phyloP scores from a whole-genome alignment of 2,888 invertebrate genomes.

The Epinotia bilunana region DNA sequence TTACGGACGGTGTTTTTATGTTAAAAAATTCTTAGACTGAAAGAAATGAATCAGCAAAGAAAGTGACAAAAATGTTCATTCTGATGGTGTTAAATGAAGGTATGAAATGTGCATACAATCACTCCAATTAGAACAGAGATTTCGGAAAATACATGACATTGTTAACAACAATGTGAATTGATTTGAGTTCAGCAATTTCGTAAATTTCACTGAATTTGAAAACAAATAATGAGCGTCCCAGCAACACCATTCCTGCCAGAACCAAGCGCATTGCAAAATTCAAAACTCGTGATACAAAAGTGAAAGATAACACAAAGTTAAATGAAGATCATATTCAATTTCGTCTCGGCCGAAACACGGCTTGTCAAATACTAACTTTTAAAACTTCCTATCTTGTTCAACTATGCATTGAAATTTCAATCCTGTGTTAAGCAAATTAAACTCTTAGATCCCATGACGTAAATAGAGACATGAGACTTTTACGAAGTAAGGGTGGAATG shows the following conservation, averaged over 20 bases:
- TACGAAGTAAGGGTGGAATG: neutral
- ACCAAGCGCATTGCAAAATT: neutral
- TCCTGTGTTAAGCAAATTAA: neutral
- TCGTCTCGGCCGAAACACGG: conserved; percentile 34
- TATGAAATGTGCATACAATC: too few species aligned
- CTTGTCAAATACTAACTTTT: conserved; percentile 11
- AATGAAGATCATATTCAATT: conserved; percentile 49
- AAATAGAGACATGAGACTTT: neutral
- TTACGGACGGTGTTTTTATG: too few species aligned
- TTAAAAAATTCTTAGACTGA: too few species aligned
- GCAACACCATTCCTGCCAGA: neutral
- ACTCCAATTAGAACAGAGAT: neutral
- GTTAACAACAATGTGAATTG: neutral
- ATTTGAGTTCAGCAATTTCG: neutral
- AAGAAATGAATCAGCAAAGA: too few species aligned
- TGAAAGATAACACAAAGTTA: conserved; percentile 48
- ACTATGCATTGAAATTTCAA: neutral
- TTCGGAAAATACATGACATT: neutral
- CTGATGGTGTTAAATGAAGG: neutral
- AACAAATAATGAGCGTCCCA: neutral
- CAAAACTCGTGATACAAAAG: conserved; percentile 11
- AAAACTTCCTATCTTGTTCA: conserved; percentile 3
- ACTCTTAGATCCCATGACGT: neutral
- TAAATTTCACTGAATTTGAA: neutral
- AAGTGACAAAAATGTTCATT: too few species aligned